Percentiles rank a stretch among this genome's conserved stretches.
Evolutionary conservation across 2,113 vertebrate genomes (phyloP).

Genomic region (Cottus gobio): DNA sequence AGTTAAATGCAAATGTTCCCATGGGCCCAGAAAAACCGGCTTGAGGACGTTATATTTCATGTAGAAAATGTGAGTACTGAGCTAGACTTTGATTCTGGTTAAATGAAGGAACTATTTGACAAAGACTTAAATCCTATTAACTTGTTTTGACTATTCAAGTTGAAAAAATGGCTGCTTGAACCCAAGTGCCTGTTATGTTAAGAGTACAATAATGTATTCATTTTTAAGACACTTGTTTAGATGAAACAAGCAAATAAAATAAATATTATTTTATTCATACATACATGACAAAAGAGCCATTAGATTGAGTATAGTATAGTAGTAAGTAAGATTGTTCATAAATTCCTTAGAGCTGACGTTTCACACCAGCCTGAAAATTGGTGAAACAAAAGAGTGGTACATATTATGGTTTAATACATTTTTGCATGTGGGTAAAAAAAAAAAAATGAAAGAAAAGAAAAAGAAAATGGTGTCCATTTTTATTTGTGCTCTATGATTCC

Average conservation of each 20-base stretch:
- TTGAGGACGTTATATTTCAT: constrained; percentile 27
- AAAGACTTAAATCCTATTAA: not conserved
- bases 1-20: constrained; percentile 69
- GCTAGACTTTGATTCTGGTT: constrained; percentile 9
- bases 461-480: not conserved
- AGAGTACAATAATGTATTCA: not conserved
- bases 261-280: too few species aligned
- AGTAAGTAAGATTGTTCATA: not conserved
- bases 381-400: not conserved
- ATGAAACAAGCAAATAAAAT: too few species aligned
- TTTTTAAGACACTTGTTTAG: not conserved
- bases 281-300: not conserved
- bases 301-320: not conserved
- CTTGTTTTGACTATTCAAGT: not conserved
- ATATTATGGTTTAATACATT: not conserved
- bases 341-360: not conserved
- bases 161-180: not conserved
- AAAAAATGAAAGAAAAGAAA: constrained; percentile 1
- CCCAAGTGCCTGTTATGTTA: not conserved
- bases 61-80: constrained; percentile 16
- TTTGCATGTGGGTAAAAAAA: not conserved
- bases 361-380: not conserved
- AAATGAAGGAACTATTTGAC: not conserved
- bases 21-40: constrained; percentile 38
- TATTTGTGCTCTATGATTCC: not conserved